Conservation (phyloP, 2,888 invertebrate species). For the Drosophila mimica region DNA sequence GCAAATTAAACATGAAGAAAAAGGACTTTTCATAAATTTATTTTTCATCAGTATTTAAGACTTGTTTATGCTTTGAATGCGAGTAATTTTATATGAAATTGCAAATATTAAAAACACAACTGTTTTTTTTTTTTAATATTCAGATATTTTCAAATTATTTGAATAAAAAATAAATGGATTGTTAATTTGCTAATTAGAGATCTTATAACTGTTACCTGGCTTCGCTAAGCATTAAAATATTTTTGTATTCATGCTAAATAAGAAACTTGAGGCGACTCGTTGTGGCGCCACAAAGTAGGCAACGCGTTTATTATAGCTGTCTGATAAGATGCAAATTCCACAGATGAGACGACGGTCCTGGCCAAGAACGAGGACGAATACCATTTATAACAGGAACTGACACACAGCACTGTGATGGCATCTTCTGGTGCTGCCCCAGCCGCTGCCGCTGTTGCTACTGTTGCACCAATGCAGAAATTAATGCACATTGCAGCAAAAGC, state of each 20-base stretch:
- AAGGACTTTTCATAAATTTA: neutral
- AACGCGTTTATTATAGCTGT: slow-evolving; percentile 48
- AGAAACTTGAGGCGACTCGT: slow-evolving; percentile 11
- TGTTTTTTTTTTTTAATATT: neutral
- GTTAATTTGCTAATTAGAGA: too few species aligned
- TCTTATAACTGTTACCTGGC: neutral
- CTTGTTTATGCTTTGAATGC: neutral
- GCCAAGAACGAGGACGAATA: slow-evolving; percentile 29
- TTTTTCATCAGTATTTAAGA: neutral
- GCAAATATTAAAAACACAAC: neutral
- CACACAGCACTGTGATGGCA: slow-evolving; percentile 55
- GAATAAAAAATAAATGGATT: too few species aligned
- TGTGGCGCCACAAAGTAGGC: slow-evolving; percentile 49
- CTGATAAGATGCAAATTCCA: slow-evolving; percentile 63
- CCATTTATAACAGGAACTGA: slow-evolving; percentile 72
- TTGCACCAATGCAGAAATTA: slow-evolving; percentile 67
- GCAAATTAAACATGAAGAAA: slow-evolving; percentile 7
- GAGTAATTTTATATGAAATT: neutral
- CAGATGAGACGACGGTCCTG: slow-evolving; percentile 48
- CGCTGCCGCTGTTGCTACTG: slow-evolving; percentile 5
- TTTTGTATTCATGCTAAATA: neutral
- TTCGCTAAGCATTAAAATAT: neutral
- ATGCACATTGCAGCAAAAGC: slow-evolving; percentile 60
- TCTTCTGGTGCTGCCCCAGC: slow-evolving; percentile 32
- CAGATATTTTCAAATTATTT: neutral